These are phyloP conservation scores for Sardina pilchardus DNA, from an alignment of 2,113 vertebrate species.

Conservation along the genomic window DNA sequence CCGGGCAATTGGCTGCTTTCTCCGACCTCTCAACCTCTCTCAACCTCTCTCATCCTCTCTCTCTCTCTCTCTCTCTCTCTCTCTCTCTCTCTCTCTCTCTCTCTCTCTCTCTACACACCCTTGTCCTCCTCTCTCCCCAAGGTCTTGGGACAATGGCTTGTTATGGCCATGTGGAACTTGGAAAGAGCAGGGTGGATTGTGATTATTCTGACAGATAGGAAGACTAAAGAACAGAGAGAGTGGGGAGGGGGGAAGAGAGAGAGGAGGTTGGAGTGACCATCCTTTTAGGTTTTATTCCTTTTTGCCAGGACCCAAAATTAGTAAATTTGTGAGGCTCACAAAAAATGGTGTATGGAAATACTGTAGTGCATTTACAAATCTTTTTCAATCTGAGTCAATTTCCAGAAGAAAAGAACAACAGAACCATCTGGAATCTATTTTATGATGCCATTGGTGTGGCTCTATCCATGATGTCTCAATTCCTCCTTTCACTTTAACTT, in stretches of 20 bases:
- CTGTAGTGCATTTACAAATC: not conserved
- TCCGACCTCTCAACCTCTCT: not conserved
- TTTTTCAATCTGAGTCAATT: not conserved
- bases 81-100: not conserved
- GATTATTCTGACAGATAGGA: not conserved
- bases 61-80: not conserved
- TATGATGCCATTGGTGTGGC: not conserved
- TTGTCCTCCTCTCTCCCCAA: constrained; percentile 21
- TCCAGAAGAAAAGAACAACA: not conserved
- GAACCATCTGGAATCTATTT: constrained; percentile 2
- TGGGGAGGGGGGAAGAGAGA: too few relatives aligned
- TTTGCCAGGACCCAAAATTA: not conserved
- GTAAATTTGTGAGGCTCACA: not conserved
- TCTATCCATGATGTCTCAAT: not conserved
- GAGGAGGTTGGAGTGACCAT: not conserved
- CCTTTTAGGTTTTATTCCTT: too few relatives aligned
- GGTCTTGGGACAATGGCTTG: constrained; percentile 27
- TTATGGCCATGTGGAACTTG: not conserved
- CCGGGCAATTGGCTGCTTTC: constrained; percentile 38
- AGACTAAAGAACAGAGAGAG: not conserved
- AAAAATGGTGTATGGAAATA: not conserved
- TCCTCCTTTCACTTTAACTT: not conserved
- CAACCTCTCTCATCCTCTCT: not conserved
- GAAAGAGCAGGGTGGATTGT: not conserved
- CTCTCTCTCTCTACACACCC: not conserved